Evolutionary conservation across 2,113 vertebrate species (phyloP).

Genomic region (Saimiri boliviensis): DNA sequence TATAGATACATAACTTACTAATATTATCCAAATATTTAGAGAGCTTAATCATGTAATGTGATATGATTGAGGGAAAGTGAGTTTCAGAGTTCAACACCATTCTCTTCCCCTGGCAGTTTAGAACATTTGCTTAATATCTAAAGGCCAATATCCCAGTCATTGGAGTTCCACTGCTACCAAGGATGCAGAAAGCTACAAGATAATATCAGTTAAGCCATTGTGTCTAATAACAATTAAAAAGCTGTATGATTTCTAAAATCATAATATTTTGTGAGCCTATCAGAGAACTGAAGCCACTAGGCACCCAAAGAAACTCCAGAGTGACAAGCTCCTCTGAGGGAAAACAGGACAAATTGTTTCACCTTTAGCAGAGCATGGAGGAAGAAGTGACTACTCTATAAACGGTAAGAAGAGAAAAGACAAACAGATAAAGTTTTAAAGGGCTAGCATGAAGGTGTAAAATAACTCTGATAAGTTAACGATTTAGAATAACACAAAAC

Average conservation of each 20-base stretch:
- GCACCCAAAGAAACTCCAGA: background rate
- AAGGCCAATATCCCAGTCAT: background rate
- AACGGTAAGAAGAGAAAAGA: background rate
- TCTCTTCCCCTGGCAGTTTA: background rate
- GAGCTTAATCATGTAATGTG: conserved; percentile 1
- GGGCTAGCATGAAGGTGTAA: background rate
- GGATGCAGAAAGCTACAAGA: background rate
- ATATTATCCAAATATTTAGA: conserved; percentile 9
- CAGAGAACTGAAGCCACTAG: background rate
- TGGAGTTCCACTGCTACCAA: background rate
- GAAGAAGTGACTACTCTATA: background rate
- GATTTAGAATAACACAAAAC: background rate
- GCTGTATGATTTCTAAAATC: background rate
- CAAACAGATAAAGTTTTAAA: background rate
- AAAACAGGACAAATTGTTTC: background rate
- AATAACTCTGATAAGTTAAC: background rate
- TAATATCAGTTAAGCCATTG: background rate
- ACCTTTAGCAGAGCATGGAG: background rate
- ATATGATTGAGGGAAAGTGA: background rate
- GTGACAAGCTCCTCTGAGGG: background rate
- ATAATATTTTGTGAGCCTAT: background rate
- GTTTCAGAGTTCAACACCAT: background rate
- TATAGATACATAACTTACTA: conserved; percentile 32
- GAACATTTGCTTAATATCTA: background rate
- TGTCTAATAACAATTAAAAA: background rate